These are phyloP conservation scores for Laterallus jamaicensis DNA, from an alignment of 2,113 vertebrate species.

Conservation along the genomic window DNA sequence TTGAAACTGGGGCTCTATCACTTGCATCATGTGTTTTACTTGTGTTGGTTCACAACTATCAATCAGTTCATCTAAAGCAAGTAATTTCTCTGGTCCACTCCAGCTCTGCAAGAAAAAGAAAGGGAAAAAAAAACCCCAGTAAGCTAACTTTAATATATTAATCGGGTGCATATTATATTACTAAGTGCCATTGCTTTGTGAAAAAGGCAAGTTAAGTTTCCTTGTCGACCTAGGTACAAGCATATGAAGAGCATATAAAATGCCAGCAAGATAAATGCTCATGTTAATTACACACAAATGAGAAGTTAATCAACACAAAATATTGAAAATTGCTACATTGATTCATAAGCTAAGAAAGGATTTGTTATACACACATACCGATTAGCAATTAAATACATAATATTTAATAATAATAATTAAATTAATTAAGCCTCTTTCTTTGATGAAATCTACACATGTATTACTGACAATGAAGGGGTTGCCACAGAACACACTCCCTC, in stretches of 20 bases:
- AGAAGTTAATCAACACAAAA: conserved; percentile 58
- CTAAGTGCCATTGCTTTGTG: not conserved
- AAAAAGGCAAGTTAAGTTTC: not conserved
- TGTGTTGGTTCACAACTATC: conserved; percentile 99
- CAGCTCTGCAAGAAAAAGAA: conserved; percentile 80
- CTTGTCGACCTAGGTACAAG: not conserved
- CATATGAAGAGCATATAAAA: not conserved
- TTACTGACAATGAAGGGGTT: not conserved
- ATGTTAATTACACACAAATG: conserved; percentile 45
- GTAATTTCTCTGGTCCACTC: conserved; percentile 96
- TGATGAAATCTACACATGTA: conserved; percentile 15
- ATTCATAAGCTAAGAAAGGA: conserved; percentile 55
- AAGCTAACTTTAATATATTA: not conserved
- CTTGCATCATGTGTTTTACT: conserved; percentile 99
- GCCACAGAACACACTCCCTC: not conserved
- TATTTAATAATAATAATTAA: conserved; percentile 66
- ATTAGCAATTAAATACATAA: conserved; percentile 53
- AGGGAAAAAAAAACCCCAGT: not conserved
- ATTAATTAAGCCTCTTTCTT: conserved; percentile 55
- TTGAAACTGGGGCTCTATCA: conserved; percentile 99
- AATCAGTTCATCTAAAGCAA: conserved; percentile 98
- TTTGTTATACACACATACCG: conserved; percentile 40
- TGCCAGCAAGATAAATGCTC: conserved; percentile 18
- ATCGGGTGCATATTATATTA: not conserved
- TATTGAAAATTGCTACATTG: conserved; percentile 41